Evolutionary conservation across 35 echinoderm and acorn worm species (phyloP).

Genomic region (Lytechinus pictus): DNA sequence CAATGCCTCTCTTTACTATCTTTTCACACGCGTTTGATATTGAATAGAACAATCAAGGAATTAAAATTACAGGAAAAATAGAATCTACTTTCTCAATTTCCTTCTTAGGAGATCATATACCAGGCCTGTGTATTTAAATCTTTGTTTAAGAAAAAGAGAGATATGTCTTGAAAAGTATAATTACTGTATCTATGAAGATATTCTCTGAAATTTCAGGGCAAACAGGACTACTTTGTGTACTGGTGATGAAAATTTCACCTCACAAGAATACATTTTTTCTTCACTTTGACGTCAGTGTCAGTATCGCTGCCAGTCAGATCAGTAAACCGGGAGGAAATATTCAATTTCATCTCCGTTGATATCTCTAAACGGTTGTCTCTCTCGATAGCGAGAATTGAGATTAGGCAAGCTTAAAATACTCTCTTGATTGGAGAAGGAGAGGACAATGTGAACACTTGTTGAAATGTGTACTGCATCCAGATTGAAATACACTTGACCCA

Average conservation of each 20-base stretch:
- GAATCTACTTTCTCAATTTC: too few species aligned
- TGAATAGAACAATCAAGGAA: too few species aligned
- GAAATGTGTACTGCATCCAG: background rate
- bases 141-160: too few species aligned
- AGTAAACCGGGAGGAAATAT: background rate
- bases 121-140: too few species aligned
- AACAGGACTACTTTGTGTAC: too few species aligned
- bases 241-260: background rate
- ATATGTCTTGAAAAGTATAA: too few species aligned
- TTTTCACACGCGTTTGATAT: too few species aligned
- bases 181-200: too few species aligned
- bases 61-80: too few species aligned
- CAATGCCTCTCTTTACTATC: too few species aligned
- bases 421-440: background rate
- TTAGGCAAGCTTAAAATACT: background rate
- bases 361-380: background rate
- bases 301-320: background rate
- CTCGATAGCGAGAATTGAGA: background rate
- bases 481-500: background rate
- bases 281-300: background rate
- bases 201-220: too few species aligned
- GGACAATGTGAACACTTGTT: background rate
- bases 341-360: background rate
- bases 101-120: too few species aligned
- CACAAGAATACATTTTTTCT: background rate